Evolutionary conservation across 2,888 invertebrate species (phyloP).

Genomic region (Pristionchus arcanus): DNA sequence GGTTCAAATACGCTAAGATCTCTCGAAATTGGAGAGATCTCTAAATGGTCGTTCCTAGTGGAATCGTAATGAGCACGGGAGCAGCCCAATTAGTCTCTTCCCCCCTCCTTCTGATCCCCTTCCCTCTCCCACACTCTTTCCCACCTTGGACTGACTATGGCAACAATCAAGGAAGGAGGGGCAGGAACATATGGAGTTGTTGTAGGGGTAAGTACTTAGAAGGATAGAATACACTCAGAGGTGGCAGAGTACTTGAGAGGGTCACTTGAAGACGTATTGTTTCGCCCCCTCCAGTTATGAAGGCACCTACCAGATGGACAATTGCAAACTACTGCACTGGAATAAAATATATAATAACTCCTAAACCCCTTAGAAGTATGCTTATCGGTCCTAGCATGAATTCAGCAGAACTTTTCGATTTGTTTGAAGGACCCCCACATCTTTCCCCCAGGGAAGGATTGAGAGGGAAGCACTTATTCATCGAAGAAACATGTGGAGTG

Average conservation of each 20-base stretch:
- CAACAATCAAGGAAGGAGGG: conserved; percentile 40
- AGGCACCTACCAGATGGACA: neutral
- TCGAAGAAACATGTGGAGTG: conserved; percentile 22
- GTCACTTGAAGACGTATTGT: neutral
- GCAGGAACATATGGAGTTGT: neutral
- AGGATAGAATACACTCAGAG: neutral
- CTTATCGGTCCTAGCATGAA: too few relatives aligned
- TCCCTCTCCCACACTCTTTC: neutral
- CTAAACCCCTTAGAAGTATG: neutral
- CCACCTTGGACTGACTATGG: conserved; percentile 23
- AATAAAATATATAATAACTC: too few relatives aligned
- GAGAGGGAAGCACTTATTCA: conserved; percentile 12
- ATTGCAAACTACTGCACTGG: too few relatives aligned
- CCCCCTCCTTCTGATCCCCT: neutral
- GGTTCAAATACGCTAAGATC: neutral
- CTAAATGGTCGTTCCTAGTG: neutral
- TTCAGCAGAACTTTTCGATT: neutral
- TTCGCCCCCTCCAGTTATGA: neutral
- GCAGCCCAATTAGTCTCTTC: neutral
- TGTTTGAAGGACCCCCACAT: neutral
- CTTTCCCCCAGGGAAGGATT: neutral
- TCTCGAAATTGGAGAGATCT: neutral
- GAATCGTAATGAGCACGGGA: neutral
- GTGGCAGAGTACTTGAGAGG: neutral
- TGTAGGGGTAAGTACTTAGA: conserved; percentile 2